Percentiles rank a stretch among this genome's conserved stretches.
Evolutionary conservation across 2,888 invertebrate species (phyloP).

Genomic region (Ochropacha duplaris): DNA sequence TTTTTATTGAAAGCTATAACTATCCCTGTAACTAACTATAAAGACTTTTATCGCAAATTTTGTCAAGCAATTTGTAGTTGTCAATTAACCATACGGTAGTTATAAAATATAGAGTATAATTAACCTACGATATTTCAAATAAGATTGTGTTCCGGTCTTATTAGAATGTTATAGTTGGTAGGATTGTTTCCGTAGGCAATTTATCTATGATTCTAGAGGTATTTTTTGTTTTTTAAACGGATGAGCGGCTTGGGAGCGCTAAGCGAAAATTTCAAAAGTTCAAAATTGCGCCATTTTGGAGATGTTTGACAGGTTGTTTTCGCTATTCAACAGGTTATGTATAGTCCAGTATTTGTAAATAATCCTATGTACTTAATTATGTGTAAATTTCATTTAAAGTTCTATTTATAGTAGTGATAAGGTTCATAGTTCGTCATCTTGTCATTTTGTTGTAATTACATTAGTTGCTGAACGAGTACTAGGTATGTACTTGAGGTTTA

Average conservation of each 20-base stretch:
- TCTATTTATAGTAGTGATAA: constrained; percentile 44
- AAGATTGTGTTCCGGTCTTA: no score
- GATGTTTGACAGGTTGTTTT: no score
- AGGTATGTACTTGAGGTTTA: constrained; percentile 66
- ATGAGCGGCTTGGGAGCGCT: no score
- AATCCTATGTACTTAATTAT: constrained; percentile 28
- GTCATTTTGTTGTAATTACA: constrained; percentile 49
- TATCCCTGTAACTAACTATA: background rate
- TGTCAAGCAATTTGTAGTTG: constrained; percentile 12
- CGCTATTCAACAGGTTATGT: no score
- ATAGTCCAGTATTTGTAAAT: constrained; percentile 44
- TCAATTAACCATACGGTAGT: constrained; percentile 18
- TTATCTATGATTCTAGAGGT: no score
- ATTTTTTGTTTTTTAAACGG: no score
- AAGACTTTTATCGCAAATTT: background rate
- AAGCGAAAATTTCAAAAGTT: no score
- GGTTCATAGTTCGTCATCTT: constrained; percentile 44
- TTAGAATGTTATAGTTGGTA: no score
- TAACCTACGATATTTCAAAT: no score
- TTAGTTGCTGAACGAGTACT: constrained; percentile 57
- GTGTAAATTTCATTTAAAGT: constrained; percentile 36
- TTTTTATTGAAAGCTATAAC: background rate
- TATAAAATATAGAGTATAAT: constrained; percentile 14
- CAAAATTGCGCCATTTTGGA: no score
- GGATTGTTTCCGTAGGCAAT: no score